Base-by-base conservation (phyloP, 2,888 invertebrate genomes). In the Andrena trimmerana region DNA sequence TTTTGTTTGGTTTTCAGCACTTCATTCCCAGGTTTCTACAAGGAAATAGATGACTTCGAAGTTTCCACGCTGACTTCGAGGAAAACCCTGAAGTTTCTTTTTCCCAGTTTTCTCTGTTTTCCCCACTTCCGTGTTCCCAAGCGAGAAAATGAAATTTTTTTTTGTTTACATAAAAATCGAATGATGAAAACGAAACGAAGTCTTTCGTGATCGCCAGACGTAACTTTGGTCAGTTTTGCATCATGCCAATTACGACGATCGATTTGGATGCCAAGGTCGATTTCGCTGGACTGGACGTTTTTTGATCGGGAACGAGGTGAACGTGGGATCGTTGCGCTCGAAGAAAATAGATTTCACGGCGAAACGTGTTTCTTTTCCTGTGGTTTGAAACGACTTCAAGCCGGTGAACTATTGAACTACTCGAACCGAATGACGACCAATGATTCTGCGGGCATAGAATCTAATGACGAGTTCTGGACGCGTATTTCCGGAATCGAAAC, bases 171-270 rank as follows among this genome's bases (percentile, higher is more conserved):
- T 20, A 16, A 42, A 42, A 54, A 50, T 67, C 2, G 4, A 31
- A 27, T 24, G 60, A 63, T 8, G 48, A 62, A 52, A 5, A 31
- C 1, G 8, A 10, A 3, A 27, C 1, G 0, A 5, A 8, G 7
- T 6, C n/a, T 36, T 24, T 63, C 10, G 3, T 8, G 16, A 42
- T n/a, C 24, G 48, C 13, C 20, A 31, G 20, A 8, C 42, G 85
- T 33, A 87, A 87, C 72, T 57, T 50, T 20, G 10, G 29, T 16
- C 48, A 13, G 31, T 24, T 88, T 87, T 87, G 73, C 87, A 77
- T 86, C 88, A 87, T 75, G 27, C 77, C 16, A 42, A 79, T 71
- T 8, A 4, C 52, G 7, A 29, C 13, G 31, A 10, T 10, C 42
- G 31, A 20, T 63, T 69, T 73, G 5, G 42, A 42, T 77, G 54